Evolutionary conservation across 1,140 invertebrate genomes (phyloP).

Genomic region (Drosophila bipectinata): DNA sequence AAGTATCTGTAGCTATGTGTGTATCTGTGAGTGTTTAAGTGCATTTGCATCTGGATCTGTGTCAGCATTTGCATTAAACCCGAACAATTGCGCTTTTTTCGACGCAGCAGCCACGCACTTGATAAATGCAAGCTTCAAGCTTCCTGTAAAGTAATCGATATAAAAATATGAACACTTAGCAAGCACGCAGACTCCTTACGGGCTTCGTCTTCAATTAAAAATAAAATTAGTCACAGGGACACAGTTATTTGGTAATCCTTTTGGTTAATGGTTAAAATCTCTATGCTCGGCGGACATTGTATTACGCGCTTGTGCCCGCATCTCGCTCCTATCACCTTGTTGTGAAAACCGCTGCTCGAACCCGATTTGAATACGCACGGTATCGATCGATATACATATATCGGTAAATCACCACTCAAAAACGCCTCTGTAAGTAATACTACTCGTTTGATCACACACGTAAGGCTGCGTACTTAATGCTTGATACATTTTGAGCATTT

Average conservation of each 20-base stretch:
- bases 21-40: constrained; percentile 20
- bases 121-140: constrained; percentile 47
- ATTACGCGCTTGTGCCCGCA: constrained; percentile 75
- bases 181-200: constrained; percentile 18
- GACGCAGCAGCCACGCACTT: constrained; percentile 62
- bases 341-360: constrained; percentile 61
- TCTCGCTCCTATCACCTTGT: constrained; percentile 42
- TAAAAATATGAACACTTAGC: constrained; percentile 10
- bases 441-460: constrained; percentile 26
- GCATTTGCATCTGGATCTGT: constrained; percentile 29
- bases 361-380: constrained; percentile 26
- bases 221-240: constrained; percentile 64
- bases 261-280: constrained; percentile 43
- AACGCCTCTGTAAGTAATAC: constrained; percentile 72
- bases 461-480: constrained; percentile 30
- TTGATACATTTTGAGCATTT: constrained; percentile 32
- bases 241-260: constrained; percentile 63
- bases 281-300: constrained; percentile 73
- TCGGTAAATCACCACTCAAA: constrained; percentile 41
- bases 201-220: constrained; percentile 76
- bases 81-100: constrained; percentile 75
- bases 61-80: constrained; percentile 37
- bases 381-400: constrained; percentile 27
- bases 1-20: neutral
- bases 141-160: constrained; percentile 33